Conservation (phyloP, 2,888 invertebrate species). For the Eilema griseolum region DNA sequence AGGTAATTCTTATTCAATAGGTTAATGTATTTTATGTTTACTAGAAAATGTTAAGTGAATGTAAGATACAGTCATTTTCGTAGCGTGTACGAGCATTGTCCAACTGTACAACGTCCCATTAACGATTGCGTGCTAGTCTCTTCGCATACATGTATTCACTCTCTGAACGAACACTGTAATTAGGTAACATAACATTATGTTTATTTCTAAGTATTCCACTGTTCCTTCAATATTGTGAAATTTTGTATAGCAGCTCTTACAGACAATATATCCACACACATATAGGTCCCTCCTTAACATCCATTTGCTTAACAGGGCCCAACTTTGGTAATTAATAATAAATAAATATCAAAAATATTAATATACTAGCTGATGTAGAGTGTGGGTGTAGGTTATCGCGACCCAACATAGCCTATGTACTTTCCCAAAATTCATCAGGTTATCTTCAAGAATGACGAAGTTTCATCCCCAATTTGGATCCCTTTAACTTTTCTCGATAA, state of each 20-base stretch:
- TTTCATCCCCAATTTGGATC: too few species aligned
- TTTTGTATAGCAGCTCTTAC: constrained; percentile 48
- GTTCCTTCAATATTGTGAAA: constrained; percentile 63
- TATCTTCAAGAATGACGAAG: too few species aligned
- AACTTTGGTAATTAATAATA: too few species aligned
- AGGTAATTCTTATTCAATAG: background rate
- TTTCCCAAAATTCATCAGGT: too few species aligned
- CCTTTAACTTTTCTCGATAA: too few species aligned
- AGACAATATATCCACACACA: constrained; percentile 37
- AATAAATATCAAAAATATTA: constrained; percentile 14
- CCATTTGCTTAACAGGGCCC: too few species aligned
- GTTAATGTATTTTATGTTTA: background rate
- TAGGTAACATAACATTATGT: constrained; percentile 70
- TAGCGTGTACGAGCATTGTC: constrained; percentile 25
- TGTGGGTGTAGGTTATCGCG: too few species aligned
- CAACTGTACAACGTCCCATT: constrained; percentile 50
- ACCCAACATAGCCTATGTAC: too few species aligned
- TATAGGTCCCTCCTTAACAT: background rate
- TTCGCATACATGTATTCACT: constrained; percentile 49
- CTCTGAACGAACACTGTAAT: constrained; percentile 64
- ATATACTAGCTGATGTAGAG: too few species aligned
- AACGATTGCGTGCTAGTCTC: constrained; percentile 59
- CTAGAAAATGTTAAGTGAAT: background rate
- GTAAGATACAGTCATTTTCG: background rate
- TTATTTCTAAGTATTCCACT: constrained; percentile 59